Evolutionary conservation across 2,888 invertebrate species (phyloP), one percentile per base, ranked within the genome.

Genomic region (Epsilonema sp.): DNA sequence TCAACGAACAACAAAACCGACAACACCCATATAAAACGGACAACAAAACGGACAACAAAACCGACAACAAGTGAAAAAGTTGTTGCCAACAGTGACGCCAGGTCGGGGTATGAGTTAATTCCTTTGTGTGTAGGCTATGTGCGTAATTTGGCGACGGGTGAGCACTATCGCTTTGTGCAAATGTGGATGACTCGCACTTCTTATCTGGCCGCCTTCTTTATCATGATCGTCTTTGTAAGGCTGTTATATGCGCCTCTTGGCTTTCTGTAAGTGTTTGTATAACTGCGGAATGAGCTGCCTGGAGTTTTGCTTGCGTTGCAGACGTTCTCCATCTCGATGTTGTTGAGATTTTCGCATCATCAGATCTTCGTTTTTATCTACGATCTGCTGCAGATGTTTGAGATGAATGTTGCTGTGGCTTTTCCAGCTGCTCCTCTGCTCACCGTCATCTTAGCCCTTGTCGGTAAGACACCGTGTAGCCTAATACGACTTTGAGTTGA

Each of bases 311-410:
- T 31, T 16, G 8, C 16, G 31, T 79, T 82, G 50, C 78, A 97
- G 94, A 97, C 94, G 25, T 82, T 94, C 54, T 87, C 90, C 41
- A 89, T 92, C 60, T 94, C 94, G 39, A 92, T 94, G 82, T 72
- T 97, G 58, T 73, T 97, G 58, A 78, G 94, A 44, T 97, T 94
- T 70, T 94, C 94, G 13, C 97, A 99, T 71, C 94, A 97, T 68
- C 97, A 97, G 73, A 94, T 99, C 64, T 94, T 99, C 71, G 79
- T 94, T 52, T 94, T 97, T 65, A 94, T 97, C 60, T 90, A 94
- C 65, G 94, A 97, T 69, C 75, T 97, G 47, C 76, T 97, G 55
- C 92, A 94, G 71, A 90, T 92, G 86, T 71, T 94, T 68, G 94
- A 92, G 71, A 84, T 87, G 72, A 92, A 92, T 71, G 80, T 84